phyloP scores from a whole-genome alignment of 2,888 invertebrate genomes.

The Perithous albicinctus region DNA sequence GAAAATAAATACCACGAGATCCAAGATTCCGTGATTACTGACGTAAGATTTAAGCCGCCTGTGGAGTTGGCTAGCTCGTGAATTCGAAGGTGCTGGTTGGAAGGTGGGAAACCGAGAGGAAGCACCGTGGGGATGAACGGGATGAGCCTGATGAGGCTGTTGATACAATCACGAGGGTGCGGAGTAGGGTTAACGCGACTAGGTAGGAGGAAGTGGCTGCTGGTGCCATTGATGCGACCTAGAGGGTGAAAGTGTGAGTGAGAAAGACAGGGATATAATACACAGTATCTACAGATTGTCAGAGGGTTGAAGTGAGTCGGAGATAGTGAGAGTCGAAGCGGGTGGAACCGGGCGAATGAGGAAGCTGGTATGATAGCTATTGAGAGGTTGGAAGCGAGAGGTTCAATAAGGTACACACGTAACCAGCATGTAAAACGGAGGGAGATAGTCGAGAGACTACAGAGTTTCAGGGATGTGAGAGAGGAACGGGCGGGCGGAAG shows the following conservation, averaged over 20 bases:
- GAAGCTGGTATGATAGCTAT: conserved; percentile 47
- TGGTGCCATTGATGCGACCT: conserved; percentile 49
- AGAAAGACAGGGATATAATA: conserved; percentile 42
- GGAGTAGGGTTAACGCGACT: conserved; percentile 67
- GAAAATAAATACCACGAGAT: background rate
- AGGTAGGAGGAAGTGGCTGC: conserved; percentile 58
- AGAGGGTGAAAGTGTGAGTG: conserved; percentile 60
- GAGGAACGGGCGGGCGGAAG: conserved; percentile 36
- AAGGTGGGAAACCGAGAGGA: conserved; percentile 64
- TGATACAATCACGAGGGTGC: conserved; percentile 81
- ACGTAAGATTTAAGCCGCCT: background rate
- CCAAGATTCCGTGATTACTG: background rate
- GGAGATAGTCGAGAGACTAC: conserved; percentile 16
- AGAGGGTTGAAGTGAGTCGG: conserved; percentile 45
- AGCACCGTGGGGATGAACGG: conserved; percentile 64
- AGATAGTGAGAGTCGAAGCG: conserved; percentile 23
- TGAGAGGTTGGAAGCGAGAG: conserved; percentile 35
- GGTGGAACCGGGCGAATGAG: conserved; percentile 56
- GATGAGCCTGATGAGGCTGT: conserved; percentile 83
- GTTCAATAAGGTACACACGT: conserved; percentile 39
- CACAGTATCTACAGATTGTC: conserved; percentile 49
- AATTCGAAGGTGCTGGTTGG: conserved; percentile 19
- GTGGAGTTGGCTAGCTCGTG: background rate
- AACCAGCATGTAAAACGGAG: conserved; percentile 29
- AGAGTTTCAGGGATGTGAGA: conserved; percentile 35